Evolutionary conservation across 2,113 vertebrate genomes (phyloP).

Genomic region (Indicator maculatus): DNA sequence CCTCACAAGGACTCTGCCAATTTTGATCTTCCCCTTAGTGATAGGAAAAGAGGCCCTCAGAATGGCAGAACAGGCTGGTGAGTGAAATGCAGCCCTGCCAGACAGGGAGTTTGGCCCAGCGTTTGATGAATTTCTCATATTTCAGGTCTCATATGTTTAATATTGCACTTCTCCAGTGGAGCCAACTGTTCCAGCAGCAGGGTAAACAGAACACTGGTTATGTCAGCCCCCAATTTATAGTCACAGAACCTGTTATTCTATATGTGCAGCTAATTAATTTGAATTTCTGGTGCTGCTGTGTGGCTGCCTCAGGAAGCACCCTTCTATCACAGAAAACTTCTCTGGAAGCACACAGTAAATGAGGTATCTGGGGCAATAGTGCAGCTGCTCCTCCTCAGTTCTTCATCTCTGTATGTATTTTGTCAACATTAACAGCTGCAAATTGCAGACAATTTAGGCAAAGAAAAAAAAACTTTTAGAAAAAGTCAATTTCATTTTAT

Average conservation of each 20-base stretch:
- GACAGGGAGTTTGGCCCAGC: not conserved
- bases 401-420: not conserved
- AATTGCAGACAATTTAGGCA: not conserved
- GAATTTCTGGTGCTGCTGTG: not conserved
- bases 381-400: conserved; percentile 35
- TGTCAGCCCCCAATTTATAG: not conserved
- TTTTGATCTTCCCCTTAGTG: not conserved
- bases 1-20: conserved; percentile 2
- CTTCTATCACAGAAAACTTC: not conserved
- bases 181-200: not conserved
- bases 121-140: not conserved
- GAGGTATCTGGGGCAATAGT: not conserved
- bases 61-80: not conserved
- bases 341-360: not conserved
- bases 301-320: not conserved
- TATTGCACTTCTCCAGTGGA: not conserved
- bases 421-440: conserved; percentile 18
- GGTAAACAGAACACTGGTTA: not conserved
- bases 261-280: not conserved
- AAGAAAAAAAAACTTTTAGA: not conserved
- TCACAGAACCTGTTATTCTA: not conserved
- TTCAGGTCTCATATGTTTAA: not conserved
- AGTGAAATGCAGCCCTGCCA: not conserved
- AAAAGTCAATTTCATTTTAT: not conserved
- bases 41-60: not conserved